These are phyloP conservation scores for Agapornis canus DNA, from an alignment of 2,797 vertebrate species.

Conservation along the genomic window DNA sequence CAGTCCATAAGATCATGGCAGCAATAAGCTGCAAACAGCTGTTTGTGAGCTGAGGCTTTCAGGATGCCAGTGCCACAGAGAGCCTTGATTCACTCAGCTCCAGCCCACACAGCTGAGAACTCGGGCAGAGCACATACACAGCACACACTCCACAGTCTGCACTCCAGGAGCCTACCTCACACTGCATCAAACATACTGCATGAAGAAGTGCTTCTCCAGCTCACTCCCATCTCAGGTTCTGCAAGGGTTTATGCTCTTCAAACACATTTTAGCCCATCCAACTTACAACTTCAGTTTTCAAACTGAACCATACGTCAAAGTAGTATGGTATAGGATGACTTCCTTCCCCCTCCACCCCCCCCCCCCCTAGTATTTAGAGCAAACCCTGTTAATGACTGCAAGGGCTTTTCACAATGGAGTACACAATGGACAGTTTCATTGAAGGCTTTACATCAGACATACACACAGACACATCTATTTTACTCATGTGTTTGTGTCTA, in stretches of 20 bases:
- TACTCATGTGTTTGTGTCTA: background rate
- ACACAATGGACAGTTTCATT: background rate
- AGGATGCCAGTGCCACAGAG: background rate
- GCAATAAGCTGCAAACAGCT: background rate
- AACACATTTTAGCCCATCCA: background rate
- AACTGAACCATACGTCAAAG: background rate
- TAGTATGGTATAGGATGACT: background rate
- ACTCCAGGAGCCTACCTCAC: background rate
- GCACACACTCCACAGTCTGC: background rate
- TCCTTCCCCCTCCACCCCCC: too few relatives aligned
- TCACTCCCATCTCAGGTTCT: background rate
- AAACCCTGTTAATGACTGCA: background rate
- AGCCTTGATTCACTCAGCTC: background rate
- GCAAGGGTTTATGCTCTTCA: background rate
- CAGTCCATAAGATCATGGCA: rapidly evolving
- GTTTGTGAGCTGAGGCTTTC: background rate
- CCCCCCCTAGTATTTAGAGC: background rate
- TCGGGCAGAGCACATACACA: rapidly evolving
- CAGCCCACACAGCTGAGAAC: background rate
- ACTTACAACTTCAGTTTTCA: background rate
- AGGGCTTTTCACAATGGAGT: background rate
- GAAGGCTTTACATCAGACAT: background rate
- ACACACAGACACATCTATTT: background rate
- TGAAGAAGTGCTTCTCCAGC: background rate
- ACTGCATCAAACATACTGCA: background rate